A percentile compares a stretch with the other conserved stretches of the same genome.
phyloP scores from a whole-genome alignment of 2,113 vertebrate species.

The Seriola dumerili region DNA sequence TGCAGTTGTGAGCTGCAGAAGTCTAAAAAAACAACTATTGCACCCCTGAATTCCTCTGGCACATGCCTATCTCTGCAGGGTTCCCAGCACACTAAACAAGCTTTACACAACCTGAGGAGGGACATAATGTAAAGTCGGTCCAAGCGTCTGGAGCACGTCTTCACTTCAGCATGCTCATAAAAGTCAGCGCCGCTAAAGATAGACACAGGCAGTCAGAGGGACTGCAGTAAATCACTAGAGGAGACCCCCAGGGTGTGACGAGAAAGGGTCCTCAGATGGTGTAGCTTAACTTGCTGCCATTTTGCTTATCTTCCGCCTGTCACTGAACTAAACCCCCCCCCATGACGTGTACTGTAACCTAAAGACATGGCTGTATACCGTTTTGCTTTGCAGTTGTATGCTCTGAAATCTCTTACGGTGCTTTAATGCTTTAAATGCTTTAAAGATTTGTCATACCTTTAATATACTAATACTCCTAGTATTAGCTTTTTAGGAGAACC shows the following conservation, averaged over 20 bases:
- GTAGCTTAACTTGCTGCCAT: conserved; percentile 36
- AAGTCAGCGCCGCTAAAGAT: conserved; percentile 77
- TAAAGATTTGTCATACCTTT: background rate
- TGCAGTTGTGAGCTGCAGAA: conserved; percentile 6
- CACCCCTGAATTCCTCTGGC: conserved; percentile 38
- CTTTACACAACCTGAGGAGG: conserved; percentile 13
- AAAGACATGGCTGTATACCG: background rate
- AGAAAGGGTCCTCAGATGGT: conserved; percentile 60
- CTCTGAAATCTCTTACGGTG: background rate
- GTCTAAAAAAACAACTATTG: conserved; percentile 20
- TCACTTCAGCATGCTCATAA: conserved; percentile 68
- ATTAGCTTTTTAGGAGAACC: background rate
- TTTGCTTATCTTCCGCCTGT: conserved; percentile 36
- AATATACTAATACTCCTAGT: background rate
- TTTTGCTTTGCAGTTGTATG: background rate
- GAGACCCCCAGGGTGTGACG: conserved; percentile 42
- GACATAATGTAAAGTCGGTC: conserved; percentile 29
- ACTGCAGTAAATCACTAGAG: conserved; percentile 70
- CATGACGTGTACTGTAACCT: background rate
- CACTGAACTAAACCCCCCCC: conserved; percentile 1
- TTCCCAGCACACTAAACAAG: conserved; percentile 17
- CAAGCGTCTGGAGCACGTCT: conserved; percentile 48
- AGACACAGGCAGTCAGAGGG: conserved; percentile 65
- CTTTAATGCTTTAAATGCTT: conserved; percentile 26
- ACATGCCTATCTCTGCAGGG: conserved; percentile 64